These are phyloP conservation scores for Paracanthobrama guichenoti DNA, from an alignment of 2,113 vertebrate genomes.

Conservation along the genomic window DNA sequence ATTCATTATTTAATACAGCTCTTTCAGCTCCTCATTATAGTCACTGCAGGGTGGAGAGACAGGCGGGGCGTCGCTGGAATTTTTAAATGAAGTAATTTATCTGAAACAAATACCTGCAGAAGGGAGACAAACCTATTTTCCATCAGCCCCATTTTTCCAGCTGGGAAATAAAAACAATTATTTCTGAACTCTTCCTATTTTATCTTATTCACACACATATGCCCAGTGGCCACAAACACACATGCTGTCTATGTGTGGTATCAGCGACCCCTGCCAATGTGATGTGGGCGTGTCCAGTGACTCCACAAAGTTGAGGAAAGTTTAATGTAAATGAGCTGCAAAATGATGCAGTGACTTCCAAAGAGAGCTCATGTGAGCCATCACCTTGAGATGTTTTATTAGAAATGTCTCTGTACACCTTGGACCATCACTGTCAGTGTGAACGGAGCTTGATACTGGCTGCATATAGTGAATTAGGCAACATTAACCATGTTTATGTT, in stretches of 20 bases:
- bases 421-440: not conserved
- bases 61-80: conserved; percentile 54
- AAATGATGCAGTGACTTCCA: not conserved
- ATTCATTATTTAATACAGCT: conserved; percentile 49
- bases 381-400: not conserved
- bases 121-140: conserved; percentile 63
- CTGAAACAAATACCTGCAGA: conserved; percentile 64
- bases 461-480: not conserved
- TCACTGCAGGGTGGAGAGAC: conserved; percentile 57
- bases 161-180: conserved; percentile 64
- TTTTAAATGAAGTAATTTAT: conserved; percentile 69
- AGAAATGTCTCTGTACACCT: not conserved
- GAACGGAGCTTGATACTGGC: not conserved
- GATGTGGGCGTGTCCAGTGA: not conserved
- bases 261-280: not conserved
- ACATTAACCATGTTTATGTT: not conserved
- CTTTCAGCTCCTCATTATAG: conserved; percentile 63
- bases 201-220: not conserved
- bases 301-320: not conserved
- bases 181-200: conserved; percentile 51
- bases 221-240: conserved; percentile 12
- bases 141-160: conserved; percentile 48
- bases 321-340: not conserved
- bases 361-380: not conserved
- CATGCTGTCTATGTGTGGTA: not conserved